Conservation (phyloP, 2,797 vertebrate species). For the Eulemur coronatus region DNA sequence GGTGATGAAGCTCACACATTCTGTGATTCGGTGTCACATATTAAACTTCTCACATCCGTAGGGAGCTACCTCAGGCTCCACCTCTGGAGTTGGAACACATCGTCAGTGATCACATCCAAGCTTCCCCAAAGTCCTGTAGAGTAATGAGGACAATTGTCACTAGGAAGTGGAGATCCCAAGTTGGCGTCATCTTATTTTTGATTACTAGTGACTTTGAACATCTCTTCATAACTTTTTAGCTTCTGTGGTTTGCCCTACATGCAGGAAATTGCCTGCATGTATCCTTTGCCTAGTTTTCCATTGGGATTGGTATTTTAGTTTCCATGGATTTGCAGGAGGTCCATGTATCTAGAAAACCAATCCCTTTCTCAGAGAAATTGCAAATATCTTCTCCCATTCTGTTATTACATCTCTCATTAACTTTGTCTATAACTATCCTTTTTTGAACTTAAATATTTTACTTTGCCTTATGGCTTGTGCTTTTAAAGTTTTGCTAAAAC, state of each 20-base stretch:
- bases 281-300: too few species aligned
- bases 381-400: background rate
- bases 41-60: background rate
- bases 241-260: too few species aligned
- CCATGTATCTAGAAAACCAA: background rate
- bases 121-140: background rate
- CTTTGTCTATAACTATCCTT: background rate
- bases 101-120: background rate
- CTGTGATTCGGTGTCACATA: background rate
- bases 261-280: too few species aligned
- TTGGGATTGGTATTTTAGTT: too few species aligned
- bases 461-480: background rate
- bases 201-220: too few species aligned
- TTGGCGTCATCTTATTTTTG: background rate
- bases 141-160: background rate
- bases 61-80: background rate
- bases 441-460: background rate
- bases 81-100: background rate
- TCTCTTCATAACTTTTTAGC: too few species aligned
- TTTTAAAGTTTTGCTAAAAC: background rate
- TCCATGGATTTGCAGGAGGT: too few species aligned
- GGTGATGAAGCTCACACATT: background rate
- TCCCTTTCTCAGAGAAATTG: background rate
- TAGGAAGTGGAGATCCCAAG: background rate
- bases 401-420: background rate